phyloP scores from a whole-genome alignment of 2,797 vertebrate genomes.

The Perodicticus potto region DNA sequence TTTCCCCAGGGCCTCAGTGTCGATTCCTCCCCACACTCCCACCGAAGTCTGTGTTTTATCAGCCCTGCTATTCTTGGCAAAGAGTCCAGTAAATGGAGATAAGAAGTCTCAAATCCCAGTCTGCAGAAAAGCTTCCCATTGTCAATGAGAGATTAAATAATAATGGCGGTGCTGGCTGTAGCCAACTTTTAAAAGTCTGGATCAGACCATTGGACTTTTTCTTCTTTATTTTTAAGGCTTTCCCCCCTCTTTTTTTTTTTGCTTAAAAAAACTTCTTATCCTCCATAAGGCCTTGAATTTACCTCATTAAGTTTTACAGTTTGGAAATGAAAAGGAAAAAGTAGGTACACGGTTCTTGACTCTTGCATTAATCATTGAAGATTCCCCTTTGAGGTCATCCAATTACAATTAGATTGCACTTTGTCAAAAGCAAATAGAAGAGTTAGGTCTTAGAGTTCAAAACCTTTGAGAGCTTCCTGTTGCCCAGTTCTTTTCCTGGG shows the following conservation, averaged over 20 bases:
- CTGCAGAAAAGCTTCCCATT: constrained; percentile 77
- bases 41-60: constrained; percentile 74
- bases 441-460: neutral
- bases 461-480: neutral
- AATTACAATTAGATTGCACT: constrained; percentile 49
- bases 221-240: constrained; percentile 59
- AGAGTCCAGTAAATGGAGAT: constrained; percentile 84
- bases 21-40: constrained; percentile 75
- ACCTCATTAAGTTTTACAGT: constrained; percentile 78
- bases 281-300: constrained; percentile 75
- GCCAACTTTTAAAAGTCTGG: constrained; percentile 79
- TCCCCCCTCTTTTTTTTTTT: neutral
- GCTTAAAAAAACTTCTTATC: constrained; percentile 13
- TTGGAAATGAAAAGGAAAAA: constrained; percentile 74
- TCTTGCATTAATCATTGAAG: constrained; percentile 76
- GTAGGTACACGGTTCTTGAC: constrained; percentile 70
- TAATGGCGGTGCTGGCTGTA: constrained; percentile 76
- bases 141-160: constrained; percentile 87
- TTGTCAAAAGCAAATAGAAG: constrained; percentile 56
- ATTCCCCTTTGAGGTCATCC: constrained; percentile 60
- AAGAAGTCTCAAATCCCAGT: constrained; percentile 83
- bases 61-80: constrained; percentile 75
- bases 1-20: constrained; percentile 65
- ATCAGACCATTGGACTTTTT: constrained; percentile 74
- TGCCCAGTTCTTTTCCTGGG: neutral